Percentiles rank a stretch among this genome's conserved stretches.
Evolutionary conservation across 2,888 invertebrate species (phyloP).

Genomic region (Lepidochitona cinerea): DNA sequence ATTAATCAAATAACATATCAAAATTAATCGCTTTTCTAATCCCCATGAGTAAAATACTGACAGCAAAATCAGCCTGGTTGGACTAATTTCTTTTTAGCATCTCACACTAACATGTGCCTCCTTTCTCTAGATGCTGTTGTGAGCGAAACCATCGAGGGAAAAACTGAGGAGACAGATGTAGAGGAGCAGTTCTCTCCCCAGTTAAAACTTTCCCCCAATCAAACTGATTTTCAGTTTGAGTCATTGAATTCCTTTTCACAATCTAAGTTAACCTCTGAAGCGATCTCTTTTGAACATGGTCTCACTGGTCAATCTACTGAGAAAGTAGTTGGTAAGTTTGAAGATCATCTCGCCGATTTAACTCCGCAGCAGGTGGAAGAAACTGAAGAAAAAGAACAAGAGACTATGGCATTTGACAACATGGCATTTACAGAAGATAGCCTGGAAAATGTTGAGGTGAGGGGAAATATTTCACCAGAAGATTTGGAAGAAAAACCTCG

Average conservation of each 20-base stretch:
- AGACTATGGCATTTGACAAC: constrained; percentile 71
- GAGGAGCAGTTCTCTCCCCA: constrained; percentile 65
- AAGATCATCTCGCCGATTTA: constrained; percentile 29
- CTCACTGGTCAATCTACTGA: constrained; percentile 22
- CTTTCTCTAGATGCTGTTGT: constrained; percentile 50
- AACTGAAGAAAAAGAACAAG: constrained; percentile 11
- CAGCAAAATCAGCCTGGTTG: too few relatives aligned
- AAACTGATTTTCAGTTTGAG: constrained; percentile 68
- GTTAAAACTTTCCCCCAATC: constrained; percentile 44
- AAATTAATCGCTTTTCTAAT: too few relatives aligned
- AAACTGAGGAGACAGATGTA: constrained; percentile 66
- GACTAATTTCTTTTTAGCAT: not conserved
- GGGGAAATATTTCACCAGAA: constrained; percentile 55
- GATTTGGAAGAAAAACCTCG: constrained; percentile 52
- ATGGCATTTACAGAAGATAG: constrained; percentile 58
- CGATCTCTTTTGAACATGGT: constrained; percentile 42
- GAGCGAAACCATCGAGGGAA: constrained; percentile 58
- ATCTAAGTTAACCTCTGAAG: constrained; percentile 53
- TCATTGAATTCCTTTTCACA: constrained; percentile 52
- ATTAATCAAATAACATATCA: too few relatives aligned
- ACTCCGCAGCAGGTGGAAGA: constrained; percentile 2
- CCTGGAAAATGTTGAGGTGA: constrained; percentile 3
- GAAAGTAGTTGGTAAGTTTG: constrained; percentile 17
- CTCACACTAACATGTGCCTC: constrained; percentile 22
- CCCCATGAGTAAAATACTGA: too few relatives aligned